Base-by-base conservation (phyloP, 2,888 invertebrate genomes). In the Scaptomyza flava region DNA sequence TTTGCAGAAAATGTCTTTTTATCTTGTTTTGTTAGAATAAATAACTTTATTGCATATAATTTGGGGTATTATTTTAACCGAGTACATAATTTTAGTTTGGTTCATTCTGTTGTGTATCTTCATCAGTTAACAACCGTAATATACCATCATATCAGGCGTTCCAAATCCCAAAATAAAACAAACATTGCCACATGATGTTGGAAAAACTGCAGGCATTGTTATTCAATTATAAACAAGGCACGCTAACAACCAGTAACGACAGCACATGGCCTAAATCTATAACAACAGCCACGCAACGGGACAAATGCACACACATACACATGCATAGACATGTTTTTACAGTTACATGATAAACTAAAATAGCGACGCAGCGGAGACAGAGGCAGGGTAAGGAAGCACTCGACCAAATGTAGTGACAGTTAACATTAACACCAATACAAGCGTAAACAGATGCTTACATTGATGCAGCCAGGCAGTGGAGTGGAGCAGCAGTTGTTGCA, bases 361-460 rank as follows among this genome's bases (percentile, higher is more conserved):
- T 59, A 61, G 64, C 72, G 48, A 46, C 27, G 6, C 51, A 36
- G 20, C 11, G 31, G 8, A 38, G 38, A 14, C 11, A 33, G 38
- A 17, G 20, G 23, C 20, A 17, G 17, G 17, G 17, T 17, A 17
- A 17, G 17, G 17, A 17, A 17, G 62, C 23, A 30, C 34, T 50
- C 51, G 30, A 56, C 60, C 68, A 76, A 80, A 78, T 70, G 80
- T 72, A 83, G 75, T 80, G 87, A 87, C 84, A 81, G 81, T 81
- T 84, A 87, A 81, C 83, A 85, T 84, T 81, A 84, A 81, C 87
- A 87, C 79, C 81, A 78, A 79, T 81, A 83, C 86, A 84, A 81
- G 79, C 83, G 72, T 81, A 81, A 83, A 79, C 72, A 77, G 80
- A 64, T 76, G 72, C 72, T 76, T 64, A 66, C 66, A 70, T 45